phyloP scores from a whole-genome alignment of 2,113 vertebrate genomes.

The Mormyrus iriodes region DNA sequence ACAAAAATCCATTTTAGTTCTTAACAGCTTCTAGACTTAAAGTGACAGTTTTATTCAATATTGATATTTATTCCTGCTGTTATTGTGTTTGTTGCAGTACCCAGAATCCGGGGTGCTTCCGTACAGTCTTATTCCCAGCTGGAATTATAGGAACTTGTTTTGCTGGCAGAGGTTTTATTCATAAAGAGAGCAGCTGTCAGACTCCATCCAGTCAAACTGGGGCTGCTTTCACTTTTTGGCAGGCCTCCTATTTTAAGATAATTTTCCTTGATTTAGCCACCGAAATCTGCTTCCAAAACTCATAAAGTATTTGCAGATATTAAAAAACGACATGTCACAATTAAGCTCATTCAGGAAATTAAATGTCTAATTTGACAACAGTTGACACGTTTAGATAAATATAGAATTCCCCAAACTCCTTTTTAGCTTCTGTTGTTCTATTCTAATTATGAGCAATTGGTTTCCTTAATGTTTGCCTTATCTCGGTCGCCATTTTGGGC shows the following conservation, averaged over 20 bases:
- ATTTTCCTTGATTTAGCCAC: slow-evolving; percentile 59
- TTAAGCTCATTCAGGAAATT: slow-evolving; percentile 73
- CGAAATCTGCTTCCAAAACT: slow-evolving; percentile 56
- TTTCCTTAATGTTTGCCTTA: background rate
- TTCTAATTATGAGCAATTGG: background rate
- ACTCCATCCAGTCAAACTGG: slow-evolving; percentile 20
- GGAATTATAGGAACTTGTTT: background rate
- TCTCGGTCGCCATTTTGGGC: too few species aligned
- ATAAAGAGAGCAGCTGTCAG: slow-evolving; percentile 65
- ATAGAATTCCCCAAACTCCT: background rate
- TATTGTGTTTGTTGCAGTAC: background rate
- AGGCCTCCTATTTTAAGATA: slow-evolving; percentile 57
- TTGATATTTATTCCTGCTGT: slow-evolving; percentile 4
- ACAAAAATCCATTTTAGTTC: slow-evolving; percentile 15
- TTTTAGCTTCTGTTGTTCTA: background rate
- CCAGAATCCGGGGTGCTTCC: background rate
- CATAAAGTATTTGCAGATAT: slow-evolving; percentile 61
- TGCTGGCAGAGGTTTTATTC: slow-evolving; percentile 42
- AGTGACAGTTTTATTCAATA: slow-evolving; percentile 3
- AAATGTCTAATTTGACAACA: slow-evolving; percentile 70
- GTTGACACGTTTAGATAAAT: slow-evolving; percentile 48
- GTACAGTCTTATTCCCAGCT: background rate
- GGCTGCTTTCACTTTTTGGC: slow-evolving; percentile 48
- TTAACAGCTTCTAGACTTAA: background rate
- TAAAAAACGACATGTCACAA: slow-evolving; percentile 67